A percentile compares a stretch with the other conserved stretches of the same genome.
Conservation (phyloP, 2,113 vertebrate species). For the western clawed frog (Xenopus tropicalis) region UCB_Xtro_10.0 CM004443.2:203093501-203094000, state of each 20-base stretch:
- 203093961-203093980: conserved; percentile 47
- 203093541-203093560: conserved; percentile 66
- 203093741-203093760: conserved; percentile 77
- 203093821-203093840: conserved; percentile 88
- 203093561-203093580: conserved; percentile 69
- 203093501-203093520: conserved; percentile 36
- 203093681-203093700: conserved; percentile 50
- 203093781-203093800: conserved; percentile 78
- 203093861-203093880: conserved; percentile 93
- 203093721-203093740: conserved; percentile 90
- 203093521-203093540: conserved; percentile 31
- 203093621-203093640: conserved; percentile 67
- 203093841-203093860: conserved; percentile 84
- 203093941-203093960: conserved; percentile 51
- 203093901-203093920: conserved; percentile 64
- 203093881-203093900: conserved; percentile 70
- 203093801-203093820: conserved; percentile 83
- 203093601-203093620: conserved; percentile 79
- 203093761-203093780: conserved; percentile 70
- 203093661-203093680: conserved; percentile 50
- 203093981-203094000: conserved; percentile 77
- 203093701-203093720: conserved; percentile 57
- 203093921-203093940: conserved; percentile 70
- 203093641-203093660: conserved; percentile 57
- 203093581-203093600: conserved; percentile 87